phyloP scores from a whole-genome alignment of 2,797 vertebrate species.

The Sebastes nivosus region DNA sequence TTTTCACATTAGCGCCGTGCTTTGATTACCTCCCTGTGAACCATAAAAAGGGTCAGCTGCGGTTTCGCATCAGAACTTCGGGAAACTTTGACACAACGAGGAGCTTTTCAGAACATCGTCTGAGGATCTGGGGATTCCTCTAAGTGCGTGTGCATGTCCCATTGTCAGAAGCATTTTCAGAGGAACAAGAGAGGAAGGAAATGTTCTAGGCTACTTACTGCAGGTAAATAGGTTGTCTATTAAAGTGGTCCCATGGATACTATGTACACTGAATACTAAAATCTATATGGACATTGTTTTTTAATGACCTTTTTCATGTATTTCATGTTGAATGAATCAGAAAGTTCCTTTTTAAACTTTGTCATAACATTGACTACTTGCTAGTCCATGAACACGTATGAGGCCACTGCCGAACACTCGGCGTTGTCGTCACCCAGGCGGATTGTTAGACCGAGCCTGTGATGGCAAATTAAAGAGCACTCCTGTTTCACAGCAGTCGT shows the following conservation, averaged over 20 bases:
- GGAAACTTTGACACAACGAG: not conserved
- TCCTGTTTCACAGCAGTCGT: conserved; percentile 4
- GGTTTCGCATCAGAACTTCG: not conserved
- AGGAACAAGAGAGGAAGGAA: not conserved
- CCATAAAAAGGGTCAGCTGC: not conserved
- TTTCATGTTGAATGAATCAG: conserved; percentile 19
- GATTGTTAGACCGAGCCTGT: not conserved
- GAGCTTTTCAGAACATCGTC: not conserved
- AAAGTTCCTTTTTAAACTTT: not conserved
- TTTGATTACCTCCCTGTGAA: not conserved
- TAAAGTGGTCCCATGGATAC: not conserved
- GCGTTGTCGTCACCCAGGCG: not conserved
- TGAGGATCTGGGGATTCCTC: conserved; percentile 11
- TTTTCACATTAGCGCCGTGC: not conserved
- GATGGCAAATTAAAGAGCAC: not conserved
- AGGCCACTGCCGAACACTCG: not conserved
- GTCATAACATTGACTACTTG: not conserved
- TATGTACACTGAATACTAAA: not conserved
- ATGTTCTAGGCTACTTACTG: not conserved
- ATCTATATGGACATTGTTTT: not conserved
- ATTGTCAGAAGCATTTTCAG: not conserved
- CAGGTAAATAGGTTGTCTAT: conserved; percentile 15
- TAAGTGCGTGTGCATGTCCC: conserved; percentile 30
- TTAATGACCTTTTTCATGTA: conserved; percentile 14
- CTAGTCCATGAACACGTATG: not conserved